Percentiles rank a stretch among this genome's conserved stretches.
Conservation (phyloP, 2,113 vertebrate genomes). For the Merops nubicus region DNA sequence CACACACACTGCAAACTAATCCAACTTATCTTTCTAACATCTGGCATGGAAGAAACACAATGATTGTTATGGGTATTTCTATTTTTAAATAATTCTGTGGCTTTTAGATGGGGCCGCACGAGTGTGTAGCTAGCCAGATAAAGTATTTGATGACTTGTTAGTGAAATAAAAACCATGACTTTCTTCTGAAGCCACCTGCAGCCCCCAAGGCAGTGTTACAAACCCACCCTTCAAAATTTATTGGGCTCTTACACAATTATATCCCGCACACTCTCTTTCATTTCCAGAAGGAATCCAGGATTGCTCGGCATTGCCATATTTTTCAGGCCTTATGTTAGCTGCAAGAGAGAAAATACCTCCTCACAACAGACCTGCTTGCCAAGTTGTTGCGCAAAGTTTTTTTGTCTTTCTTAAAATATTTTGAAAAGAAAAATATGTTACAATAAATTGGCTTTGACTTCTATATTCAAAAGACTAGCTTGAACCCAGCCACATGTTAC, state of each 20-base stretch:
- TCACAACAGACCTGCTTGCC: slow-evolving; percentile 66
- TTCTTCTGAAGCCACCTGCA: slow-evolving; percentile 63
- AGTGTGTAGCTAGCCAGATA: neutral
- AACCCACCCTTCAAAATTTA: slow-evolving; percentile 52
- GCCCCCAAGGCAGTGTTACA: slow-evolving; percentile 53
- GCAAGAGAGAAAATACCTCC: slow-evolving; percentile 71
- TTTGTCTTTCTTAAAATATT: slow-evolving; percentile 76
- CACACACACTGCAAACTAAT: neutral
- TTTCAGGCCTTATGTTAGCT: slow-evolving; percentile 71
- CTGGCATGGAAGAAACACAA: slow-evolving; percentile 19
- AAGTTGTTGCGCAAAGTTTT: slow-evolving; percentile 74
- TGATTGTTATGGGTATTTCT: slow-evolving; percentile 23
- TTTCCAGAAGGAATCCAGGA: slow-evolving; percentile 54
- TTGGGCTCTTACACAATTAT: slow-evolving; percentile 30
- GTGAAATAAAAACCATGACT: slow-evolving; percentile 16
- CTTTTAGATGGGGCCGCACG: neutral
- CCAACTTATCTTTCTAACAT: slow-evolving; percentile 43
- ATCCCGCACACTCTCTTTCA: slow-evolving; percentile 38
- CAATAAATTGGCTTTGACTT: slow-evolving; percentile 61
- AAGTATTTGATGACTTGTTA: slow-evolving; percentile 24
- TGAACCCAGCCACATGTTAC: slow-evolving; percentile 43
- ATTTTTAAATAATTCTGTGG: slow-evolving; percentile 24
- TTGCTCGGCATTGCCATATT: slow-evolving; percentile 56
- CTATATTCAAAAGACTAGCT: slow-evolving; percentile 55
- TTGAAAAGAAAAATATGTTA: slow-evolving; percentile 78